Evolutionary conservation across 2,113 vertebrate species (phyloP).

Genomic region (Perca flavescens): DNA sequence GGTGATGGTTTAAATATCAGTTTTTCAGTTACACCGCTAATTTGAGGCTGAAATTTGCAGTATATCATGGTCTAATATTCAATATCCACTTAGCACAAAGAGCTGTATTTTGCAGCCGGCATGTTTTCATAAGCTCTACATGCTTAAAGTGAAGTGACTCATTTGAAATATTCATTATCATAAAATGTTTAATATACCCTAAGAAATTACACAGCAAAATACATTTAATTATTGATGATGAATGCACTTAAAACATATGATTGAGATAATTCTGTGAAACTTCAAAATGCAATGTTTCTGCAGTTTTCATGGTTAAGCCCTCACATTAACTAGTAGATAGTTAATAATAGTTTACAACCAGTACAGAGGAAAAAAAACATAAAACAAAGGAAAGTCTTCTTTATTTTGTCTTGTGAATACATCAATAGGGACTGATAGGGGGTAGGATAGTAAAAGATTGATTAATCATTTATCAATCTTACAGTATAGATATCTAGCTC

Average conservation of each 20-base stretch:
- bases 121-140: conserved; percentile 5
- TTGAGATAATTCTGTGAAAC: background rate
- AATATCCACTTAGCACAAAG: conserved; percentile 7
- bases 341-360: background rate
- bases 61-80: background rate
- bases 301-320: background rate
- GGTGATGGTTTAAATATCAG: too few species aligned
- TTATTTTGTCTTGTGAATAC: conserved; percentile 7
- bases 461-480: conserved; percentile 21
- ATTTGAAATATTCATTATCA: conserved; percentile 18
- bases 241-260: conserved; percentile 17
- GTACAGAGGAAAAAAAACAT: background rate
- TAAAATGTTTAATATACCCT: conserved; percentile 26
- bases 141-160: background rate
- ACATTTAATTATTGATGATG: conserved; percentile 1
- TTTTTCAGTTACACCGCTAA: background rate
- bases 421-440: background rate
- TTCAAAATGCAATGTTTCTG: background rate
- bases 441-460: background rate
- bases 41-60: background rate
- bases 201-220: conserved; percentile 15
- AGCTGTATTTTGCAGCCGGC: background rate
- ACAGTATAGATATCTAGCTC: background rate
- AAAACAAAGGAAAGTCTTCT: background rate
- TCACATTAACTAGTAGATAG: background rate